Evolutionary conservation across 2,113 vertebrate species (phyloP), one percentile per base, ranked within the genome.

Genomic region (Otis tarda): DNA sequence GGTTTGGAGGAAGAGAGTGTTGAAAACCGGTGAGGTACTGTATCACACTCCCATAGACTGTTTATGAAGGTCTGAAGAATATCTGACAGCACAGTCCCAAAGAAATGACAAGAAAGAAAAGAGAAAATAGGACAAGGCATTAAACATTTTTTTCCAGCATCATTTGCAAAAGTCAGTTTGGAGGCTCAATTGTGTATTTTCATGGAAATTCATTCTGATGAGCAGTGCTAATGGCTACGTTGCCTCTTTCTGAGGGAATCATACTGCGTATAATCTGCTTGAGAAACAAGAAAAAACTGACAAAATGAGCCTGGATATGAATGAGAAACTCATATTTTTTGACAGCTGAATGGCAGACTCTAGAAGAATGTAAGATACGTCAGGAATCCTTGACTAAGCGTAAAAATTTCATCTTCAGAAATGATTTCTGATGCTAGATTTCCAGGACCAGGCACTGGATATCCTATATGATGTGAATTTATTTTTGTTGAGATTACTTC

Each of bases 261-360:
- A 12, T 50, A 90, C 71, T 76, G 39, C 45, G 75, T 80, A 45
- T 80, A 87, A 78, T 84, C 45, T 78, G 52, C 21, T 84, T 75
- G 19, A 79, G 61, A 90, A 93, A 89, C 56, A 92, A 90, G 45
- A 90, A 57, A 39, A 80, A 93, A 12, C 67, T 90, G 67, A 90
- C 71, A 86, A 94, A 95, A 83, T 41, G 39, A 90, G 45, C 55
- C 69, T 83, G 85, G n/a, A 88, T 77, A 37, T 60, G 76, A 92
- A 88, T 1, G 1, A 92, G 68, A 88, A 96, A 83, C 57, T 76
- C 4, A 0, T 68, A 49, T 56, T 88, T 94, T 93, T 85, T 93
- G 90, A 88, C 85, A 90, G 67, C 35, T 96, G 90, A 95, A 93
- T 83, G 70, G 71, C 76, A 96, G 59, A 74, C 31, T 80, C 25